A percentile compares a stretch with the other conserved stretches of the same genome.
phyloP scores from a whole-genome alignment of 2,113 vertebrate genomes.

The Gavialis gangeticus region DNA sequence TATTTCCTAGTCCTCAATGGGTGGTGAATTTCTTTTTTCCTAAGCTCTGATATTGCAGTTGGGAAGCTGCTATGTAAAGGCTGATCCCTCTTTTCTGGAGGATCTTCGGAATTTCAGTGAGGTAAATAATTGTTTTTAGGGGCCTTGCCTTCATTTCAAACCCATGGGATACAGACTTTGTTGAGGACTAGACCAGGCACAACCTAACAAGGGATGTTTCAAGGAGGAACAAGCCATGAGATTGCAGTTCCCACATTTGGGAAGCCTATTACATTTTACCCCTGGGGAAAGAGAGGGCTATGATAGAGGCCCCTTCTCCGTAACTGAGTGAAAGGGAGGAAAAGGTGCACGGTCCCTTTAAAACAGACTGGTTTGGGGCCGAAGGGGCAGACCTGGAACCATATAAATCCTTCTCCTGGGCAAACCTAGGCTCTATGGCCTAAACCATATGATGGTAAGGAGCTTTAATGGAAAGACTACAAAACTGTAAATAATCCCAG shows the following conservation, averaged over 20 bases:
- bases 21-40: not conserved
- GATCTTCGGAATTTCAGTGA: not conserved
- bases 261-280: not conserved
- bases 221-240: not conserved
- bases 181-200: not conserved
- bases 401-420: no score
- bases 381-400: no score
- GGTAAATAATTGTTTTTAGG: not conserved
- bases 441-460: no score
- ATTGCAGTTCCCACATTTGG: not conserved
- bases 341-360: no score
- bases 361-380: no score
- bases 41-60: no score
- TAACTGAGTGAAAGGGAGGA: no score
- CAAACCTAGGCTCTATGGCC: no score
- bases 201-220: not conserved
- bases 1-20: accelerated
- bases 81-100: not conserved
- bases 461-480: no score
- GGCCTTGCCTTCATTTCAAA: not conserved
- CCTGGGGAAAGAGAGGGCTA: not conserved
- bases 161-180: not conserved
- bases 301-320: no score
- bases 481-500: no score
- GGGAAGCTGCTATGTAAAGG: not conserved